Percentiles rank a stretch among this genome's conserved stretches.
Evolutionary conservation across 2,797 vertebrate genomes (phyloP).

Genomic region (Potorous gilbertii): DNA sequence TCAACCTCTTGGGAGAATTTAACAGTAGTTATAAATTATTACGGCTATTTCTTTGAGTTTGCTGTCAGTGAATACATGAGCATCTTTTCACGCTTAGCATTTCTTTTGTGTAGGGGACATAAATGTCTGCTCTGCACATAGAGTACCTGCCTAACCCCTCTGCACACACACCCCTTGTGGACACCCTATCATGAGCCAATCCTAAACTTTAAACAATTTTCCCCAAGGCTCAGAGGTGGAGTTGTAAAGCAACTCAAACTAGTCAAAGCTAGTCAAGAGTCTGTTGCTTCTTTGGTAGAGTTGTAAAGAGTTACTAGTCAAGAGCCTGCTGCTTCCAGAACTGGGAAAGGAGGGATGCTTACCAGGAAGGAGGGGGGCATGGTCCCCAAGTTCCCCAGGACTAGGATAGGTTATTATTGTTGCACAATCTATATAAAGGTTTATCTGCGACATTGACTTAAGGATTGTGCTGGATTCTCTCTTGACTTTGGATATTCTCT

Average conservation of each 20-base stretch:
- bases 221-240: not conserved
- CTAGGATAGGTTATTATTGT: not conserved
- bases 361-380: not conserved
- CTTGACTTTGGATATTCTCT: no score
- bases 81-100: not conserved
- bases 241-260: not conserved
- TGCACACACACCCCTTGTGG: not conserved
- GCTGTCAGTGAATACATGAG: not conserved
- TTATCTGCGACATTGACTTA: not conserved
- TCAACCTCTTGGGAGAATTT: not conserved
- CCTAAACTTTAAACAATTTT: not conserved
- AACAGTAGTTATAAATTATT: not conserved
- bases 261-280: not conserved
- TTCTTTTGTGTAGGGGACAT: not conserved
- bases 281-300: not conserved
- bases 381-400: not conserved
- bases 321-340: not conserved
- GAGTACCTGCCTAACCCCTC: not conserved
- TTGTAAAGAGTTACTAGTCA: not conserved
- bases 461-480: not conserved
- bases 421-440: not conserved
- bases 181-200: not conserved
- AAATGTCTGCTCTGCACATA: not conserved
- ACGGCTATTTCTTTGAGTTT: not conserved
- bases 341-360: no score